Percentiles rank a stretch among this genome's conserved stretches.
phyloP scores from a whole-genome alignment of 2,888 invertebrate genomes.

The Lasiommata megera region DNA sequence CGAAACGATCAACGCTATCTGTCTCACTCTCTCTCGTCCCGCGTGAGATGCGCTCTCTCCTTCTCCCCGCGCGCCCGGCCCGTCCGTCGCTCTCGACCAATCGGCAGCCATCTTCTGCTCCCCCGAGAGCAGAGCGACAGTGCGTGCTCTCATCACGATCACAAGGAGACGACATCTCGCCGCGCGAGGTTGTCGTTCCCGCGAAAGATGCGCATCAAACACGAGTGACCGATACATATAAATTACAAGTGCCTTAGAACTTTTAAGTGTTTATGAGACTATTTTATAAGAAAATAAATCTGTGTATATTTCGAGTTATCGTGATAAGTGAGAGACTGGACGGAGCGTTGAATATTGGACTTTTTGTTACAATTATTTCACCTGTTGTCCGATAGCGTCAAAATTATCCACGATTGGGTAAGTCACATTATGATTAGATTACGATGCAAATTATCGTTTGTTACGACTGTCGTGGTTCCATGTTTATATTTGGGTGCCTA shows the following conservation, averaged over 20 bases:
- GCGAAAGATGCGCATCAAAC: slow-evolving; percentile 52
- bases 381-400: slow-evolving; percentile 67
- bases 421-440: slow-evolving; percentile 77
- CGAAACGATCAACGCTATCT: slow-evolving; percentile 66
- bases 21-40: slow-evolving; percentile 65
- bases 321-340: slow-evolving; percentile 67
- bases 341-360: slow-evolving; percentile 53
- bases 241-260: slow-evolving; percentile 56
- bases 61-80: slow-evolving; percentile 65
- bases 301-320: slow-evolving; percentile 61
- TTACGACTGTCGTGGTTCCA: slow-evolving; percentile 49
- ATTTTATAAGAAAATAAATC: slow-evolving; percentile 40
- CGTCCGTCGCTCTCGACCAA: slow-evolving; percentile 73
- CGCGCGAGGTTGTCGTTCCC: slow-evolving; percentile 73
- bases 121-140: slow-evolving; percentile 81
- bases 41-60: slow-evolving; percentile 70
- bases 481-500: slow-evolving; percentile 45
- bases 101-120: slow-evolving; percentile 78
- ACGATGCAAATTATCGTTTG: slow-evolving; percentile 73
- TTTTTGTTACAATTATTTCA: slow-evolving; percentile 53
- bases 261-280: slow-evolving; percentile 55
- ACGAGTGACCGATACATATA: slow-evolving; percentile 54
- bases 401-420: slow-evolving; percentile 80
- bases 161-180: slow-evolving; percentile 76
- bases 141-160: slow-evolving; percentile 79